Conservation (phyloP, 2,113 vertebrate species). For the Muntiacus reevesi region DNA sequence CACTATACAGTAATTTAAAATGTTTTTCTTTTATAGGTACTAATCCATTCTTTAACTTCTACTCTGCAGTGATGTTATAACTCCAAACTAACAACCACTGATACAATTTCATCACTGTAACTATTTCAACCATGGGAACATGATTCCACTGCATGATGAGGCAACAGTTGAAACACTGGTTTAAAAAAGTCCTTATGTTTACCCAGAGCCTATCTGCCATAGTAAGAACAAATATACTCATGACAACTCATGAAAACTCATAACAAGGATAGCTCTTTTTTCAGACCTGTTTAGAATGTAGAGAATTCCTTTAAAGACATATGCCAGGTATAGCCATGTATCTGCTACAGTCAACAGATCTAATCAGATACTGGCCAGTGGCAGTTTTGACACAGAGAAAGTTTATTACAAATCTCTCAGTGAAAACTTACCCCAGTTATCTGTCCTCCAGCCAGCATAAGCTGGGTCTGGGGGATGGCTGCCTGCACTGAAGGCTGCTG, state of each 20-base stretch:
- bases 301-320: background rate
- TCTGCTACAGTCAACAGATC: background rate
- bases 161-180: background rate
- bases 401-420: constrained; percentile 42
- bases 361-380: background rate
- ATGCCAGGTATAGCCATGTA: background rate
- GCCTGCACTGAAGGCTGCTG: constrained; percentile 90
- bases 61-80: background rate
- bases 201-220: background rate
- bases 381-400: background rate
- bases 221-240: background rate
- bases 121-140: background rate
- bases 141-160: background rate
- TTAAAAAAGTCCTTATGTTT: background rate
- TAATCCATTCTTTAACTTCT: background rate
- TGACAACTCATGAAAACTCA: background rate
- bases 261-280: background rate
- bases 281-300: background rate
- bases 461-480: constrained; percentile 93
- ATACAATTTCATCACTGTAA: background rate
- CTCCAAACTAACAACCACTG: background rate
- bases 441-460: constrained; percentile 97
- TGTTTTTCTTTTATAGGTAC: background rate
- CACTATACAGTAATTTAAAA: background rate
- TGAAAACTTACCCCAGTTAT: constrained; percentile 94